Conservation (phyloP, 2,113 vertebrate species). For the Podarcis cretensis region DNA sequence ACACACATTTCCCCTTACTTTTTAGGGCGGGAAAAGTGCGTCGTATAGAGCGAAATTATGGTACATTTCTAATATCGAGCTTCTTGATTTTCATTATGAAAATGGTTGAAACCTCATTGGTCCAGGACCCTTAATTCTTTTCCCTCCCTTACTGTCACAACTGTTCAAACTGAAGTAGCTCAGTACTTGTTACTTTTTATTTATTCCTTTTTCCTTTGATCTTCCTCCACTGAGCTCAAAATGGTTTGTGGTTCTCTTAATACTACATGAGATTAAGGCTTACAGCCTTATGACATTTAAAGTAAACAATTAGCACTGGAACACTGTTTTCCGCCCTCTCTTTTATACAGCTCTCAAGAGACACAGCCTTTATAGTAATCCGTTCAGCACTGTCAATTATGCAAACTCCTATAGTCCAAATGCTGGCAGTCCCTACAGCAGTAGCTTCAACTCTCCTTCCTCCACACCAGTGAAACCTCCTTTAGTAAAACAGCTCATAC, state of each 20-base stretch:
- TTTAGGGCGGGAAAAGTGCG: too few species aligned
- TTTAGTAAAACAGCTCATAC: slow-evolving; percentile 89
- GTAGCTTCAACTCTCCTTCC: slow-evolving; percentile 94
- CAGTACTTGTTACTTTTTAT: too few species aligned
- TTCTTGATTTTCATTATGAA: too few species aligned
- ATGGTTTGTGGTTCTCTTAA: background rate
- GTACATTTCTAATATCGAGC: too few species aligned
- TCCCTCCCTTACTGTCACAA: too few species aligned
- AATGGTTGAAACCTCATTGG: too few species aligned
- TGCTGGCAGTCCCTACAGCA: slow-evolving; percentile 92
- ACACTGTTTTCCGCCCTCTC: background rate
- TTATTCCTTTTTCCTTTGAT: background rate
- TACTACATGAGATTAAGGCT: background rate
- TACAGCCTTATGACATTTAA: background rate
- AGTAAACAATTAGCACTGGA: background rate
- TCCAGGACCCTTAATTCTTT: too few species aligned
- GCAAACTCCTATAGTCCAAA: slow-evolving; percentile 90
- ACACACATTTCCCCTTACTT: too few species aligned
- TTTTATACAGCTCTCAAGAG: slow-evolving; percentile 87
- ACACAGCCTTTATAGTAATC: slow-evolving; percentile 89
- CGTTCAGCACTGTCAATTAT: slow-evolving; percentile 84
- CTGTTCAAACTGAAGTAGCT: too few species aligned
- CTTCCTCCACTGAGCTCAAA: background rate
- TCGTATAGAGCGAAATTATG: too few species aligned
- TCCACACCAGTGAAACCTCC: slow-evolving; percentile 91